Evolutionary conservation across 2,797 vertebrate species (phyloP), one percentile per base, ranked within the genome.

Genomic region (Xenentodon cancila): DNA sequence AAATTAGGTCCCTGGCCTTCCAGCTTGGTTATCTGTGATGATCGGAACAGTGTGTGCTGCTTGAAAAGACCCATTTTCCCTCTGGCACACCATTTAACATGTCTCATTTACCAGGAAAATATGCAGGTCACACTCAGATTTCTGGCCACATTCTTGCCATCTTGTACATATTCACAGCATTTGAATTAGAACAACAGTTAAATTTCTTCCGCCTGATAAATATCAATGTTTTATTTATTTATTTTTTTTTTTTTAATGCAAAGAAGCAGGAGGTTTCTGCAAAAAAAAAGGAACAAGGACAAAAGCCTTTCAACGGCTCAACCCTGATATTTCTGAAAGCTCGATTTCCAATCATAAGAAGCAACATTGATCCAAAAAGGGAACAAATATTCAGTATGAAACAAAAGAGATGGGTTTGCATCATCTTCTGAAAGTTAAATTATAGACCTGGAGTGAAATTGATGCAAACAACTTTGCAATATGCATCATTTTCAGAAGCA

Each of bases 91-190:
- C 77, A 86, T 90, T 91, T 89, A 90, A 85, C 88, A 87, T 74
- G 87, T 91, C 90, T 91, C 87, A 91, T 91, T 92, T 90, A 87
- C 59, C 77, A 44, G 64, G 73, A 62, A 88, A 85, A 88, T 89
- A 87, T 91, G 86, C 91, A 85, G 85, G 86, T 91, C 90, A 88
- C 87, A 90, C 78, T 82, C 71, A 84, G 65, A 75, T 79, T 80
- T 83, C 85, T 84, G 82, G 85, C 85, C 88, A 87, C 75, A 87
- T 89, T 85, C 74, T 85, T 72, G 75, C 82, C 65, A 72, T 21
- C 66, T 62, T 57, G 85, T 78, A 83, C 86, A 89, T 75, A 89
- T 90, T 81, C 81, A 81, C 89, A 88, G 77, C 62, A 85, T 89
- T 68, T 81, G 80, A 88, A 87, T 90, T 85, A 90, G 84, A 90